A percentile compares a stretch with the other conserved stretches of the same genome.
phyloP scores from a whole-genome alignment of 1,140 invertebrate species.

The Monochamus saltuarius region DNA sequence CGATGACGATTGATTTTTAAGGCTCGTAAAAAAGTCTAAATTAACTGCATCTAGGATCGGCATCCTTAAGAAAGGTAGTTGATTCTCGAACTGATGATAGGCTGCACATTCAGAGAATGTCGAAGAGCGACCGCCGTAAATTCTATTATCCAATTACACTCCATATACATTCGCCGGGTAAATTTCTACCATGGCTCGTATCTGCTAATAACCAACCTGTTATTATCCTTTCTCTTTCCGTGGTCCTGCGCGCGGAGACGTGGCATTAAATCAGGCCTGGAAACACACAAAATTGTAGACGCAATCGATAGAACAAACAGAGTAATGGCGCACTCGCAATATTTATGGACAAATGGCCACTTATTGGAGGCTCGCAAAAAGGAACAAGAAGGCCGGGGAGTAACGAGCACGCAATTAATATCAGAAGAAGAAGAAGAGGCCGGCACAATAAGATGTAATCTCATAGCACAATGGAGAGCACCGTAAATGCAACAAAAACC shows the following conservation, averaged over 20 bases:
- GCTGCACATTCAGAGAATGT: too few relatives aligned
- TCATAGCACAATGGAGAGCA: constrained; percentile 28
- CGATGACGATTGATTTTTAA: too few relatives aligned
- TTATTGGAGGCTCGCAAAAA: constrained; percentile 11
- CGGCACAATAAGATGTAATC: constrained; percentile 37
- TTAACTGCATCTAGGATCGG: too few relatives aligned
- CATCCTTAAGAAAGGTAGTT: too few relatives aligned
- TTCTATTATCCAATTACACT: too few relatives aligned
- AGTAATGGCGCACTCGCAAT: constrained; percentile 15
- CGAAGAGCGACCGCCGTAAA: too few relatives aligned
- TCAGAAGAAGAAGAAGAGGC: constrained; percentile 31
- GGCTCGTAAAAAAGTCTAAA: too few relatives aligned
- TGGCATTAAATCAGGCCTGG: constrained; percentile 14
- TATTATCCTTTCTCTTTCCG: constrained; percentile 14
- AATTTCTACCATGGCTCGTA: constrained; percentile 16
- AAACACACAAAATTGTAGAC: constrained; percentile 17
- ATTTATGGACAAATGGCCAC: constrained; percentile 9
- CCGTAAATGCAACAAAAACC: constrained; percentile 33
- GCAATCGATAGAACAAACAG: constrained; percentile 19
- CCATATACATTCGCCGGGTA: neutral
- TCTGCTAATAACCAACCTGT: constrained; percentile 18
- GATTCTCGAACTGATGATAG: too few relatives aligned
- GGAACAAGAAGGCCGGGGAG: constrained; percentile 10
- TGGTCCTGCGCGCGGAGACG: constrained; percentile 7
- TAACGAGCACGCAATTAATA: constrained; percentile 35